phyloP scores from a whole-genome alignment of 1,140 invertebrate species.

The Drosophila pseudoobscura region DNA sequence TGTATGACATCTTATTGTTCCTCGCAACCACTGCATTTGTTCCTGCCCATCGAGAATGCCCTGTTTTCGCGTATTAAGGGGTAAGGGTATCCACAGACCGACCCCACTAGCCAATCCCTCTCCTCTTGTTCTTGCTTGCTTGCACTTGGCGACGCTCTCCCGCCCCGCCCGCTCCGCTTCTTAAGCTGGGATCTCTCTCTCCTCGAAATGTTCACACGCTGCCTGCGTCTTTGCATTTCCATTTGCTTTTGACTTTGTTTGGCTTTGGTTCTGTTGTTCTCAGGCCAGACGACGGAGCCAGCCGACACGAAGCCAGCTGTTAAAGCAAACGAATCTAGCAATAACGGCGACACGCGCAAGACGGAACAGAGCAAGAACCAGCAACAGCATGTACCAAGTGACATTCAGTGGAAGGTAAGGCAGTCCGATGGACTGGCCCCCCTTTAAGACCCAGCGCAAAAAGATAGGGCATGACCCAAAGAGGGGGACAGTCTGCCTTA shows the following conservation, averaged over 20 bases:
- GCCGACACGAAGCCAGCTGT: constrained; percentile 48
- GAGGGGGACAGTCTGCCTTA: too few species aligned
- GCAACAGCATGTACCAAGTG: constrained; percentile 10
- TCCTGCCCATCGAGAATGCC: too few species aligned
- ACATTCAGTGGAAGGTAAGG: too few species aligned
- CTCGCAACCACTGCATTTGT: too few species aligned
- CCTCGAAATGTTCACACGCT: constrained; percentile 64
- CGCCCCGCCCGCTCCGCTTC: neutral
- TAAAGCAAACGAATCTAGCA: constrained; percentile 63
- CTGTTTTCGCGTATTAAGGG: too few species aligned
- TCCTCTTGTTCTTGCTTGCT: constrained; percentile 1
- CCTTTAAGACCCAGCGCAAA: too few species aligned
- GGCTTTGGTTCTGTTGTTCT: constrained; percentile 36
- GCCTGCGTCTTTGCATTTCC: constrained; percentile 11
- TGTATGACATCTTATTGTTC: too few species aligned
- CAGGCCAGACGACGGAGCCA: constrained; percentile 35
- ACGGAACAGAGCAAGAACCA: constrained; percentile 37
- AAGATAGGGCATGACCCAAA: too few species aligned
- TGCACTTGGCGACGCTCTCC: constrained; percentile 42
- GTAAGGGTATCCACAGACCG: too few species aligned
- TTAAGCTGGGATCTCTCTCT: constrained; percentile 5
- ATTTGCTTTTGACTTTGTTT: constrained; percentile 32
- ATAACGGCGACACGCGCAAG: constrained; percentile 34
- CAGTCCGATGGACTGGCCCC: too few species aligned
- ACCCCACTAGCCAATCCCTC: too few species aligned